A percentile compares a stretch with the other conserved stretches of the same genome.
Evolutionary conservation across 2,888 invertebrate genomes (phyloP).

Genomic region (Timandra comae): DNA sequence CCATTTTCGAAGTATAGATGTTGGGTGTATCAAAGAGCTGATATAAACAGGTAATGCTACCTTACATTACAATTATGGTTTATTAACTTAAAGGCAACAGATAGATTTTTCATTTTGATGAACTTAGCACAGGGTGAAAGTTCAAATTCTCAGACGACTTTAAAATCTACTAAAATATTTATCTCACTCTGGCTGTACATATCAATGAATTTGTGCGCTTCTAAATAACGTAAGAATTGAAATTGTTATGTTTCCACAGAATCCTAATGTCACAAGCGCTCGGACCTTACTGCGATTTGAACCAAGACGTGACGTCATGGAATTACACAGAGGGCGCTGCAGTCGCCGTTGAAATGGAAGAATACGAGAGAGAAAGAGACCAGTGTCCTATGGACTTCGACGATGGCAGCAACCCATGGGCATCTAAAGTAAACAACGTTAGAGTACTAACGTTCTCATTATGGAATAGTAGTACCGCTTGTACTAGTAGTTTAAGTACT

Average conservation of each 20-base stretch:
- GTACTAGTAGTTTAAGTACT: conserved; percentile 27
- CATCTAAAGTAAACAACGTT: conserved; percentile 81
- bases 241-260: conserved; percentile 52
- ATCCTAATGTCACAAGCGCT: conserved; percentile 86
- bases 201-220: too few relatives aligned
- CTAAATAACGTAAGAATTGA: too few relatives aligned
- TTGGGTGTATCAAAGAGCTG: conserved; percentile 98
- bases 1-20: conserved; percentile 97
- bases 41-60: conserved; percentile 84
- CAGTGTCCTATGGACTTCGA: conserved; percentile 99
- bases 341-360: conserved; percentile 92
- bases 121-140: too few relatives aligned
- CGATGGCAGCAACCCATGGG: conserved; percentile 93
- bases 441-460: conserved; percentile 79
- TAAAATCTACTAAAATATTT: too few relatives aligned
- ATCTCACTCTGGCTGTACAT: too few relatives aligned
- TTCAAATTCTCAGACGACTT: too few relatives aligned
- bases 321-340: conserved; percentile 95
- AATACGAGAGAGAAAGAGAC: conserved; percentile 95
- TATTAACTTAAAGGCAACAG: too few relatives aligned
- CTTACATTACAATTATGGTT: neutral
- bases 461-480: conserved; percentile 47
- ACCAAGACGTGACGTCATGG: conserved; percentile 92
- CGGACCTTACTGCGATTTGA: conserved; percentile 92
- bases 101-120: too few relatives aligned